Percentiles rank a stretch among this genome's conserved stretches.
Conservation (phyloP, 2,888 invertebrate species). For the Cryptocephalus moraei region DNA sequence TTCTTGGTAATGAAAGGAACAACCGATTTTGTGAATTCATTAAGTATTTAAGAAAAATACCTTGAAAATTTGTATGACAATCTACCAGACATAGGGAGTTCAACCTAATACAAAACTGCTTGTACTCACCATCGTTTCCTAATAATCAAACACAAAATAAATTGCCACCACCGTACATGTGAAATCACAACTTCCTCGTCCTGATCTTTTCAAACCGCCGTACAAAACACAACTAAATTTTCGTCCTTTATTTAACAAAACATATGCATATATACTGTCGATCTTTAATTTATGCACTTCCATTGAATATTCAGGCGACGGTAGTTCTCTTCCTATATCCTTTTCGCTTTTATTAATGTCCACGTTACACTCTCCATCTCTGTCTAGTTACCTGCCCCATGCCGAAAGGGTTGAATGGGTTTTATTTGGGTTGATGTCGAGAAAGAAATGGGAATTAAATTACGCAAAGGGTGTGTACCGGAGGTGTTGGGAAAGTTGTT, state of each 20-base stretch:
- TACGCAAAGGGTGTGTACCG: not conserved
- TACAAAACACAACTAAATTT: not conserved
- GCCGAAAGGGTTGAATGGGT: constrained; percentile 14
- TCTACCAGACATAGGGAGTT: too few relatives aligned
- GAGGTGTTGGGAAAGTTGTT: not conserved
- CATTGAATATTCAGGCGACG: constrained; percentile 28
- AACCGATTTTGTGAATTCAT: too few relatives aligned
- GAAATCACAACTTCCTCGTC: too few relatives aligned
- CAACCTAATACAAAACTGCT: too few relatives aligned
- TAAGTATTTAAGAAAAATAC: too few relatives aligned
- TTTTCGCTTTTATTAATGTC: constrained; percentile 18
- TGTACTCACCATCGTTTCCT: too few relatives aligned
- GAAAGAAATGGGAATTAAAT: constrained; percentile 15
- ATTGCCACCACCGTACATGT: too few relatives aligned
- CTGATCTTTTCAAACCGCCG: too few relatives aligned
- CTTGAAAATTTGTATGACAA: too few relatives aligned
- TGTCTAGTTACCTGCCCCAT: constrained; percentile 22
- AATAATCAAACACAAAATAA: too few relatives aligned
- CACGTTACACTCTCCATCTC: constrained; percentile 13
- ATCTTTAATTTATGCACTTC: constrained; percentile 30
- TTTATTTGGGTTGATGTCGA: constrained; percentile 12
- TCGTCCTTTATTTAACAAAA: constrained; percentile 8
- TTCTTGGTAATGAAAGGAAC: too few relatives aligned
- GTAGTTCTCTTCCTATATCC: constrained; percentile 31
- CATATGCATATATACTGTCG: constrained; percentile 26